A percentile compares a stretch with the other conserved stretches of the same genome.
Conservation (phyloP, 2,888 invertebrate species). For the Linyphia triangularis region DNA sequence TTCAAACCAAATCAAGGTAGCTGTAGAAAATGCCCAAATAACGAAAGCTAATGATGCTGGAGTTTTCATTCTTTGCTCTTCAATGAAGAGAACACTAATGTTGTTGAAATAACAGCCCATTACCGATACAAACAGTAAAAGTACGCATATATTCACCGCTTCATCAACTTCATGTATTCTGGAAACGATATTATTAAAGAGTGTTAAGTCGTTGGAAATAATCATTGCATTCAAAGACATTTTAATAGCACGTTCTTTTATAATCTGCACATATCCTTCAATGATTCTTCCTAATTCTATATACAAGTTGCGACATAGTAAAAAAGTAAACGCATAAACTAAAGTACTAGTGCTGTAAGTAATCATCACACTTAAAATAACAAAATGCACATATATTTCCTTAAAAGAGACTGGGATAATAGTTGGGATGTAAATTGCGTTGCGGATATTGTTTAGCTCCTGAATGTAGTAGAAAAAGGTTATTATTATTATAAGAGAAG, state of each 20-base stretch:
- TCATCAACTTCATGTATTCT: background rate
- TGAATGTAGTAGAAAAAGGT: background rate
- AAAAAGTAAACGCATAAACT: background rate
- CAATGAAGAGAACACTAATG: background rate
- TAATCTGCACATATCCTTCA: background rate
- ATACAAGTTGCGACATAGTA: conserved; percentile 17
- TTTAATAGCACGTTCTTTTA: too few relatives aligned
- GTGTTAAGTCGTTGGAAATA: background rate
- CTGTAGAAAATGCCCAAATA: background rate
- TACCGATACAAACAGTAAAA: conserved; percentile 5
- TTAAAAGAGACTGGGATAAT: background rate
- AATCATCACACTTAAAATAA: background rate
- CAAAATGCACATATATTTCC: background rate
- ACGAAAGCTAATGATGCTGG: background rate
- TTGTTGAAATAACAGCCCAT: conserved; percentile 13
- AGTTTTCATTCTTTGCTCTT: background rate
- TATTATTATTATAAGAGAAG: background rate
- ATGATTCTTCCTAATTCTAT: background rate
- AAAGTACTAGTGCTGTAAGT: background rate
- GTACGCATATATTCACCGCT: background rate
- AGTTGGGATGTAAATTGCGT: background rate
- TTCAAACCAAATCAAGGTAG: background rate
- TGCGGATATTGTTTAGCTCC: background rate
- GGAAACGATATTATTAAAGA: background rate
- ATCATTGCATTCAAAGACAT: background rate